Evolutionary conservation across 2,888 invertebrate species (phyloP), one percentile per base, ranked within the genome.

Genomic region (Eilema depressum): DNA sequence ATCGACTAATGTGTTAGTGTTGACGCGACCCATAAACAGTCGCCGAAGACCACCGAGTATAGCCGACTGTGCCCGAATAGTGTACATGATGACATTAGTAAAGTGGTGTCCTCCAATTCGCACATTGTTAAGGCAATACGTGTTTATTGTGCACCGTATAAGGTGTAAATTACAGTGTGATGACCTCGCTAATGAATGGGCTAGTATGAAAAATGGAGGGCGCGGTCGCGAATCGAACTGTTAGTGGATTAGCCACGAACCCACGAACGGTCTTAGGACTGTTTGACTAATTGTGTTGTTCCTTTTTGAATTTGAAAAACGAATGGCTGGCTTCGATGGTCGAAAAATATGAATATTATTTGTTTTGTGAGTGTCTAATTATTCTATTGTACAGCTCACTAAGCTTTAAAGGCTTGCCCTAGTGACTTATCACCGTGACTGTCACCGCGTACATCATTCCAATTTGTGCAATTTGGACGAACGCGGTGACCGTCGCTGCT

Each of bases 121-220:
- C 82, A 68, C 79, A 79, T 82, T 86, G 85, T 85, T 83, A 85
- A 79, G 79, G 86, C 83, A 90, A 90, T 89, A 84, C 78, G 80
- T 85, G 85, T 88, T 90, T 87, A 91, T 86, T 89, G 81, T 71
- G 72, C 68, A 82, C 70, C 63, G 73, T 77, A 84, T 89, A 93
- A 89, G 90, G 93, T 91, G 87, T 86, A 89, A 89, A 91, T 90
- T 91, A 79, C 82, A 78, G 66, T 77, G 74, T 75, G 73, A 75
- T 81, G 78, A 79, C 78, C 77, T 69, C 66, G 76, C 80, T 91
- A 92, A 92, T 92, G 90, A 92, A 92, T 91, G 90, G 87, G 90
- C 85, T 85, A 85, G 82, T 86, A 91, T 93, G 92, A 93, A 88
- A 89, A 92, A 93, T 91, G 90, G 81, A 80, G 88, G 93, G 93